Conservation (phyloP, 2,113 vertebrate genomes). For the Anser cygnoides region DNA sequence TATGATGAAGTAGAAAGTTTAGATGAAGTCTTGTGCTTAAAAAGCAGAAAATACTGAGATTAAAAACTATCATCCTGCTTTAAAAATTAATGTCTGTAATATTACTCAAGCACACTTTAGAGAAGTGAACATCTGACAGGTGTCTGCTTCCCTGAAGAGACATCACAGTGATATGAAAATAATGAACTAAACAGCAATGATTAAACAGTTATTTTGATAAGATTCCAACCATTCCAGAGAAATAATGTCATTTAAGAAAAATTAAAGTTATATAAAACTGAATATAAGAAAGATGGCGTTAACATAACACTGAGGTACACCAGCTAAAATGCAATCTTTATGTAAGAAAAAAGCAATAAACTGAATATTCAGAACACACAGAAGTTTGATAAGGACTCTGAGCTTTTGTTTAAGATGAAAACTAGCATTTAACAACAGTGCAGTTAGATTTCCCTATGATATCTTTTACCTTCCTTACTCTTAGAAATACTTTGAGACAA, state of each 20-base stretch:
- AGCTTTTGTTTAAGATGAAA: background rate
- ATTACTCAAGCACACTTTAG: background rate
- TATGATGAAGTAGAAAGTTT: background rate
- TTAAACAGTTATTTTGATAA: conserved; percentile 48
- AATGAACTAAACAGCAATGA: conserved; percentile 22
- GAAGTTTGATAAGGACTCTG: background rate
- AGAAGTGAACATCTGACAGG: background rate
- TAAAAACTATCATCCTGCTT: background rate
- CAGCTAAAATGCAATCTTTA: background rate
- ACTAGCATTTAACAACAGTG: background rate
- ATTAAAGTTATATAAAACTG: background rate
- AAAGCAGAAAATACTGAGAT: conserved; percentile 18
- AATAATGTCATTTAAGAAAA: conserved; percentile 9
- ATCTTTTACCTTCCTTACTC: background rate
- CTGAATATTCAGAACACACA: background rate
- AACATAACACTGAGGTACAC: background rate
- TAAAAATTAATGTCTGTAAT: conserved; percentile 41
- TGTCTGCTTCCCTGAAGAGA: background rate
- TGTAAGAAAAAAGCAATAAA: background rate
- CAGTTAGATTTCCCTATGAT: background rate
- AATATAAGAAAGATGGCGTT: background rate
- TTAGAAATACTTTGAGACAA: background rate
- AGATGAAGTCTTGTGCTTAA: background rate
- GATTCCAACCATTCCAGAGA: background rate
- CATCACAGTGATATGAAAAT: background rate